Base-by-base conservation (phyloP, 1,140 invertebrate species). In the Megalonaias nervosa region DNA sequence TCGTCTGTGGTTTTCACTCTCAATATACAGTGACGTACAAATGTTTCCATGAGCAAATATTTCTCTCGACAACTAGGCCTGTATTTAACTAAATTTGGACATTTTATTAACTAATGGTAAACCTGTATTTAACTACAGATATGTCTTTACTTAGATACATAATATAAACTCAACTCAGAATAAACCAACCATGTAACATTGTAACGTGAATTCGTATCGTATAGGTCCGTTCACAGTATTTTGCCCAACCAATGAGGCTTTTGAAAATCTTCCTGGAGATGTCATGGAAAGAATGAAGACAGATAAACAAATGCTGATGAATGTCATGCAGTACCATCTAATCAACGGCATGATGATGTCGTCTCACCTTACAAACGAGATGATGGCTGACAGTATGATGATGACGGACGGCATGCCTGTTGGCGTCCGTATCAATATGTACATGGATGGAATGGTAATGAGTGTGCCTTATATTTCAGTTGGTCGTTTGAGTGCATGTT, bases 211-310 rank as follows among this genome's bases (percentile, higher is more conserved):
- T 6, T 3, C 38, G 2, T 38, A 38, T 38, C 38, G 4, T 38
- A 38, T 38, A 38, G 82, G 82, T 17, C 82, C 95, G 0, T 95
- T 95, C 89, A 97, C 96, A 1, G 92, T 97, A n/a, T 97, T 97
- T 86, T 96, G 95, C 9, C 96, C 96, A 68, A 95, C 94, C 62
- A 95, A 97, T 89, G 92, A 93, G 56, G 96, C 95, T 73, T 96
- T 97, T 88, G 91, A 88, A 91, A 66, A 92, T 92, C 31, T 88
- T 94, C 68, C 93, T 74, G 60, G 65, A 67, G 1, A 92, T 93
- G 74, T 95, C 77, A 83, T 94, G 17, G 90, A 93, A 26, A 91
- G 92, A 60, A 92, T 93, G 4, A 89, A 93, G 38, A 70, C 65
- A 38, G 75, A 85, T 57, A 82, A 81, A 57, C 71, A 58, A 65